phyloP scores from a whole-genome alignment of 2,797 vertebrate genomes.

The Merluccius polli region DNA sequence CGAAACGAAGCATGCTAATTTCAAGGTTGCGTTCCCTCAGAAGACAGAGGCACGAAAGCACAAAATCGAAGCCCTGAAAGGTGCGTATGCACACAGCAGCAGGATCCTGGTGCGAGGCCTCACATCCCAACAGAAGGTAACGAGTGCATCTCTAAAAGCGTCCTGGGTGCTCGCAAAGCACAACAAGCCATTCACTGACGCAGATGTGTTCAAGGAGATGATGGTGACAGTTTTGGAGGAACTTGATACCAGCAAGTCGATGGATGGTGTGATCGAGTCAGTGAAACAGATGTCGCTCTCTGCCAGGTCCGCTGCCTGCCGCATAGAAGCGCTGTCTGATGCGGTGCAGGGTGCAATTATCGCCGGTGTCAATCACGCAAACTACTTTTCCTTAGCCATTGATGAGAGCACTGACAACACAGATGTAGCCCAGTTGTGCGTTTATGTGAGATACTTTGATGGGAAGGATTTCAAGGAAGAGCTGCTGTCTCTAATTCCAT shows the following conservation, averaged over 20 bases:
- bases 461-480: conserved; percentile 4
- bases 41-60: background rate
- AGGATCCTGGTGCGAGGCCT: background rate
- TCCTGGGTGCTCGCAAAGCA: too few relatives aligned
- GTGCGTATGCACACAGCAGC: background rate
- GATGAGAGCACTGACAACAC: background rate
- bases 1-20: background rate
- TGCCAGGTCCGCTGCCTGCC: background rate
- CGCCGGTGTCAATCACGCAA: background rate
- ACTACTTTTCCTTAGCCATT: too few relatives aligned
- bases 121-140: too few relatives aligned
- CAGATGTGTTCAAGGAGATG: conserved; percentile 6
- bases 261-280: background rate
- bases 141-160: too few relatives aligned
- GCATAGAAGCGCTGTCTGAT: background rate
- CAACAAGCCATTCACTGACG: background rate
- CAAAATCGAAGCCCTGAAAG: background rate
- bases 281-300: background rate
- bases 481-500: background rate
- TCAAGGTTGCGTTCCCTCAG: background rate
- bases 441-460: conserved; percentile 5
- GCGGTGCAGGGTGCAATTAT: background rate
- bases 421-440: background rate
- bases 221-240: conserved; percentile 17
- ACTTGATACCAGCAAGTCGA: background rate